Base-by-base conservation (phyloP, 2,113 vertebrate genomes). In the Caranx ignobilis region DNA sequence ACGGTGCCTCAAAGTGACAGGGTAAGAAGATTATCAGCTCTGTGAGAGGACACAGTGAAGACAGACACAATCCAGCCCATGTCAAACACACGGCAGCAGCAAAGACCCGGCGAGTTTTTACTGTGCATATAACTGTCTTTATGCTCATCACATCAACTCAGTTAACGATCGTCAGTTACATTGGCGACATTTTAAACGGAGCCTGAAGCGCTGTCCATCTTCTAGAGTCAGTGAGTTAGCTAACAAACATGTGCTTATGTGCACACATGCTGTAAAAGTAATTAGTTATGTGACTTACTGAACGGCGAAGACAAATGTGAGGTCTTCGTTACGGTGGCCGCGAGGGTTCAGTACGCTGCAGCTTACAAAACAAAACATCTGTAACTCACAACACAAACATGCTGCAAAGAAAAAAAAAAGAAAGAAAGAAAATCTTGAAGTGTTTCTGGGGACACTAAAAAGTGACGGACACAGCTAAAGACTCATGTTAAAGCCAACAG, bases 1-100 rank as follows among this genome's bases (percentile, higher is more conserved):
- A 89, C 89, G 11, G 94, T 96, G 48, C 94, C 95, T 43, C 91
- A 92, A 50, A 92, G 75, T 11, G 92, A 96, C 13, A 75, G 94
- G 92, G 95, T 96, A 71, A 93, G 94, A 86, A 61, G 32, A 3
- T 2, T 16, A 70, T 41, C 39, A 10, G 67, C 35, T 55, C 15
- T 2, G 16, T 7, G n/a, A 41, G 4, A 1, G 11, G 5, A 66
- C 10, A 43, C 6, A 43, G 63, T 34, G 7, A 3, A 19, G 0
- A 43, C 6, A 11, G 6, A 6, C 9, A 70, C 0, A 56, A 5
- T 2, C 26, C 3, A 4, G 43, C 37, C 26, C 26, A 26, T 26
- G 26, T 26, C 26, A 26, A 37, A 37, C 35, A 37, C 3, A 0
- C 37, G 1, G 3, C 2, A 31, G 12, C 15, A 12, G 35, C 5